A percentile compares a stretch with the other conserved stretches of the same genome.
Conservation (phyloP, 2,797 vertebrate species). For the Sparus aurata region DNA sequence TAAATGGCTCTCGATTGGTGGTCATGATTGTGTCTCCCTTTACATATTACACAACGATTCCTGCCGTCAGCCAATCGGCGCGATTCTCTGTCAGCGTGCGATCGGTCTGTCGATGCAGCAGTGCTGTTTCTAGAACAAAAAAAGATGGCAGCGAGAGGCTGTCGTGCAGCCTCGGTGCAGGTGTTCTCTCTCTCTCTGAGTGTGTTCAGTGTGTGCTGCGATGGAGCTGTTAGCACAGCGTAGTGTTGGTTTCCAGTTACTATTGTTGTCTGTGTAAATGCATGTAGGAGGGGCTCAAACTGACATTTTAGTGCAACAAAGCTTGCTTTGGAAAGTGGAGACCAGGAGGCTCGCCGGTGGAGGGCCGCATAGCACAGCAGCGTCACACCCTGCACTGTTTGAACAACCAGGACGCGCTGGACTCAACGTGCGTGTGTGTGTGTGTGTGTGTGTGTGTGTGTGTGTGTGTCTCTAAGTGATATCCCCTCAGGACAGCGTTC, state of each 20-base stretch:
- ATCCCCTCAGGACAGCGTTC: slow-evolving; percentile 29
- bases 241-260: slow-evolving; percentile 68
- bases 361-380: slow-evolving; percentile 56
- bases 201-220: slow-evolving; percentile 8
- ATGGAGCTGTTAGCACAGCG: slow-evolving; percentile 31
- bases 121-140: neutral
- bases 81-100: neutral
- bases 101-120: neutral
- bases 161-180: slow-evolving; percentile 18
- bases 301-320: slow-evolving; percentile 76
- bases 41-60: neutral
- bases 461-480: neutral
- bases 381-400: slow-evolving; percentile 58
- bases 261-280: slow-evolving; percentile 77
- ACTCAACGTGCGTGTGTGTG: neutral
- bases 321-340: slow-evolving; percentile 71
- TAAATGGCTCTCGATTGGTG: neutral
- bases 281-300: slow-evolving; percentile 66
- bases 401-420: slow-evolving; percentile 28
- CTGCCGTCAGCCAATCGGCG: neutral
- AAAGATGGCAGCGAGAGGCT: neutral
- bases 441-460: slow-evolving; percentile 10
- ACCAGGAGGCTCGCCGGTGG: slow-evolving; percentile 48
- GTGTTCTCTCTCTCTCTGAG: neutral
- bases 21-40: neutral